These are phyloP conservation scores for Cydia pomonella DNA, from an alignment of 1,140 invertebrate genomes.

Conservation along the genomic window DNA sequence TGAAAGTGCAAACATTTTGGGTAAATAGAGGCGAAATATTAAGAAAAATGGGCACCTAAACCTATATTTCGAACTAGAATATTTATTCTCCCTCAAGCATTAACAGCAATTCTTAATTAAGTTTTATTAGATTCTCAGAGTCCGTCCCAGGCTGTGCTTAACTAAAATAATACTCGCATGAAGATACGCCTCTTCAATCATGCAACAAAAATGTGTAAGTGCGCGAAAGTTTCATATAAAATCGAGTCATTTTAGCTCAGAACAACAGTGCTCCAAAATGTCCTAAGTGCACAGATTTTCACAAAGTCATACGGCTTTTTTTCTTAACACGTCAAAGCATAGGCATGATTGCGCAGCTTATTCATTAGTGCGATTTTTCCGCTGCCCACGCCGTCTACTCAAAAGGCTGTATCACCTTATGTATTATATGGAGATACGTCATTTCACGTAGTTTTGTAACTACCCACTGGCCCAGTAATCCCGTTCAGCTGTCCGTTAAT, in stretches of 20 bases:
- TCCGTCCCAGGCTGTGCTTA: too few species aligned
- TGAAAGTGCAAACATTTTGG: too few species aligned
- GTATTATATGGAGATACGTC: background rate
- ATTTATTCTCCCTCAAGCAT: too few species aligned
- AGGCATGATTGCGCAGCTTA: background rate
- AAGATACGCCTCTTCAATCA: background rate
- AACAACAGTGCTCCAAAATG: background rate
- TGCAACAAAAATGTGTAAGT: background rate
- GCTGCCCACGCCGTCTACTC: background rate
- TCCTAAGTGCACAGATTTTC: background rate
- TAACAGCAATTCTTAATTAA: too few species aligned
- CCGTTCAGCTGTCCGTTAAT: slow-evolving; percentile 18
- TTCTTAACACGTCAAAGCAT: background rate
- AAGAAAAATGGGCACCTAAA: too few species aligned
- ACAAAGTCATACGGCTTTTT: background rate
- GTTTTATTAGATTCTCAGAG: too few species aligned
- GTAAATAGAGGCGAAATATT: too few species aligned
- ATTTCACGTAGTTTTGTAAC: background rate
- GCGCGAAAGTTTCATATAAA: background rate
- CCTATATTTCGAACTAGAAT: too few species aligned
- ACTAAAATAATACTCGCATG: background rate
- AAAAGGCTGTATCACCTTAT: background rate
- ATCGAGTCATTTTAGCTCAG: background rate
- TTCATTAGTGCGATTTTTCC: slow-evolving; percentile 14
- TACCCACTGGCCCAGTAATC: background rate